These are phyloP conservation scores for Tanaodytes sp. DNA, from an alignment of 2,888 invertebrate species.

Conservation along the genomic window DNA sequence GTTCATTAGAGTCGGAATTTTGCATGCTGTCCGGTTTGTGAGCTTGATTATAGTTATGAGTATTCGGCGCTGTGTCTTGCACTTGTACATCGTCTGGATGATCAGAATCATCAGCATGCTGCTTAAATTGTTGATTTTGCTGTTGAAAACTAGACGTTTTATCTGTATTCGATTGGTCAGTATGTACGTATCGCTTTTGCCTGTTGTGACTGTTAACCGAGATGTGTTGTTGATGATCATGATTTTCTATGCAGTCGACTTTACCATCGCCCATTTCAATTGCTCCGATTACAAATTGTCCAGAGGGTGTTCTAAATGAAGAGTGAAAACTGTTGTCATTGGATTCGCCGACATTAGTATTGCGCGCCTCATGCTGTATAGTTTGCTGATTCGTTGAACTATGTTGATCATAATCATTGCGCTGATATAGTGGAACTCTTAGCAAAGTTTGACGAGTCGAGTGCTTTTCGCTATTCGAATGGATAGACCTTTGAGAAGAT, in stretches of 20 bases:
- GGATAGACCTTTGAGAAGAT: background rate
- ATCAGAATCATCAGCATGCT: too few relatives aligned
- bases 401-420: background rate
- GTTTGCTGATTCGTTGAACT: slow-evolving; percentile 3
- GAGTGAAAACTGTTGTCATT: slow-evolving; percentile 14
- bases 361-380: background rate
- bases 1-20: too few relatives aligned
- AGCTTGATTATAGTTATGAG: too few relatives aligned
- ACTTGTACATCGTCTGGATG: too few relatives aligned
- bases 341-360: slow-evolving; percentile 12
- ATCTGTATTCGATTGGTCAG: too few relatives aligned
- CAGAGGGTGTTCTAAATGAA: slow-evolving; percentile 12
- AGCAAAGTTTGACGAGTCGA: slow-evolving; percentile 6
- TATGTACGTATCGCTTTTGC: too few relatives aligned
- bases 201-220: too few relatives aligned
- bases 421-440: slow-evolving; percentile 27
- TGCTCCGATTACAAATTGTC: slow-evolving; percentile 16
- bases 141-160: too few relatives aligned
- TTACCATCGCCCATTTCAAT: slow-evolving; percentile 4
- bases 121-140: too few relatives aligned
- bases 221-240: slow-evolving; percentile 4
- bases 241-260: slow-evolving; percentile 9
- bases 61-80: too few relatives aligned
- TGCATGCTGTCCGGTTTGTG: too few relatives aligned
- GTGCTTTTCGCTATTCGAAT: slow-evolving; percentile 5